Percentiles rank a stretch among this genome's conserved stretches.
Evolutionary conservation across 1,140 invertebrate species (phyloP).

Genomic region (Micrasema longulum): DNA sequence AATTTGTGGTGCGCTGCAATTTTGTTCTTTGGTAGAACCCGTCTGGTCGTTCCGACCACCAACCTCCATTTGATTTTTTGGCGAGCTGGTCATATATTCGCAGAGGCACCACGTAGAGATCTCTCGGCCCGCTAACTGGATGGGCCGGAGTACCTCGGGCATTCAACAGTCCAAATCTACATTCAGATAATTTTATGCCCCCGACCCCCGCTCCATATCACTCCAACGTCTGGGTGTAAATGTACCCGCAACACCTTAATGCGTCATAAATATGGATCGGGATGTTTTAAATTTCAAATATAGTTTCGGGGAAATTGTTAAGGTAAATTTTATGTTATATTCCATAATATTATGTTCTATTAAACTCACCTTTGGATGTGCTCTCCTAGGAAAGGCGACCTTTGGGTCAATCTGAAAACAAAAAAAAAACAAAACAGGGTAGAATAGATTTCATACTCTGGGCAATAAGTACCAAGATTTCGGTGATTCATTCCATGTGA

Average conservation of each 20-base stretch:
- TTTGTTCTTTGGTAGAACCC: too few relatives aligned
- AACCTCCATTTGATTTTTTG: too few relatives aligned
- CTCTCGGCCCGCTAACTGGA: not conserved
- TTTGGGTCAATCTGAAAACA: slow-evolving; percentile 97
- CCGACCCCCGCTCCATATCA: slow-evolving; percentile 33
- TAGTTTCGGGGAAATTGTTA: not conserved
- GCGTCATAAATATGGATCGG: not conserved
- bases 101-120: too few relatives aligned
- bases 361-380: slow-evolving; percentile 94
- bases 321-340: not conserved
- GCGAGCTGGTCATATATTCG: too few relatives aligned
- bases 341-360: not conserved
- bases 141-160: slow-evolving; percentile 6
- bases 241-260: slow-evolving; percentile 6
- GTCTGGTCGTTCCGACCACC: too few relatives aligned
- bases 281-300: not conserved
- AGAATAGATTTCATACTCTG: too few relatives aligned
- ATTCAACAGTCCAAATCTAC: slow-evolving; percentile 41
- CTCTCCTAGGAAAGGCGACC: slow-evolving; percentile 98
- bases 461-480: too few relatives aligned
- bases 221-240: not conserved
- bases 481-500: too few relatives aligned
- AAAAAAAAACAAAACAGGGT: too few relatives aligned
- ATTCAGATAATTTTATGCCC: slow-evolving; percentile 53
- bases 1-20: too few relatives aligned